Conservation (phyloP, 2,113 vertebrate genomes). For the crab-eating macaque (Macaca fascicularis) region T2T-MFA8v1.1 NC_088379.1:186049001-186049500, state of each 20-base stretch:
- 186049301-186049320: conserved; percentile 60
- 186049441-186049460: background rate
- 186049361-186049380: conserved; percentile 48
- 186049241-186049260: conserved; percentile 23
- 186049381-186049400: background rate
- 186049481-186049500: rapidly evolving
- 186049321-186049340: conserved; percentile 51
- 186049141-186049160: background rate
- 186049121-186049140: background rate
- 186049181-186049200: background rate
- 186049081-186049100: background rate
- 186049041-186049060: background rate
- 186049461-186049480: rapidly evolving
- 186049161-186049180: background rate
- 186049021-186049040: background rate
- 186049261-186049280: conserved; percentile 43
- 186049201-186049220: conserved; percentile 13
- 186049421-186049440: background rate
- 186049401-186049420: background rate
- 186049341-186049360: conserved; percentile 59
- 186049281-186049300: conserved; percentile 29
- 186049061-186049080: background rate
- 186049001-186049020: background rate
- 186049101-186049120: background rate
- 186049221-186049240: background rate